Evolutionary conservation across 2,888 invertebrate genomes (phyloP).

Genomic region (Kuschelorhynchus macadamiae): DNA sequence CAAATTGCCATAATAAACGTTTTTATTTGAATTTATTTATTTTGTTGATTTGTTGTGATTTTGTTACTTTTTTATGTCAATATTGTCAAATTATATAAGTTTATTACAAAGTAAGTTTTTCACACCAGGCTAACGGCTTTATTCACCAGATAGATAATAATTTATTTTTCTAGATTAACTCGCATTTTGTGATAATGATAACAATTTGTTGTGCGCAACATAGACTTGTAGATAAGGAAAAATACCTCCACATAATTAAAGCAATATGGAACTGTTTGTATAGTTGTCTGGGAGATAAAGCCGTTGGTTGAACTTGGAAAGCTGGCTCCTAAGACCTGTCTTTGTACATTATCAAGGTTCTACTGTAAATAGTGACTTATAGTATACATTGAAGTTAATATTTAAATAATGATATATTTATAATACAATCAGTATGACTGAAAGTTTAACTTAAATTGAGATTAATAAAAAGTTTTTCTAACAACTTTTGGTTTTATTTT

Average conservation of each 20-base stretch:
- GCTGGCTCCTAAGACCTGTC: constrained; percentile 36
- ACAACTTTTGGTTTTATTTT: constrained; percentile 41
- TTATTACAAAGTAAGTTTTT: constrained; percentile 8
- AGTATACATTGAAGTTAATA: constrained; percentile 65
- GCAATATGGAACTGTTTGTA: constrained; percentile 22
- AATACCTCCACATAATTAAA: background rate
- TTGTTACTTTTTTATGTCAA: constrained; percentile 55
- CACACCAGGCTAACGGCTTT: constrained; percentile 8
- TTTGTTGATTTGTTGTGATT: constrained; percentile 56
- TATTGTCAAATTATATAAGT: constrained; percentile 45
- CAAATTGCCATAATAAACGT: constrained; percentile 44
- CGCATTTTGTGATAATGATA: constrained; percentile 20
- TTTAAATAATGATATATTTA: constrained; percentile 69
- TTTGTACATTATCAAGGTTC: constrained; percentile 63
- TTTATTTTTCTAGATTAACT: constrained; percentile 24
- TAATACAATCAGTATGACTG: constrained; percentile 68
- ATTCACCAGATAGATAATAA: background rate
- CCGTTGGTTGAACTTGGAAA: background rate
- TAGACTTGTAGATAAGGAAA: background rate
- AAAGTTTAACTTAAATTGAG: constrained; percentile 63
- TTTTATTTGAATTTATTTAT: constrained; percentile 48
- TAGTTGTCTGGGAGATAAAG: constrained; percentile 3
- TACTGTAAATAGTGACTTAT: constrained; percentile 67
- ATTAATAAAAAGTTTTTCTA: constrained; percentile 63
- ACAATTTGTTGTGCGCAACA: constrained; percentile 1